Conservation (phyloP, 2,113 vertebrate species). For the Podarcis raffonei region DNA sequence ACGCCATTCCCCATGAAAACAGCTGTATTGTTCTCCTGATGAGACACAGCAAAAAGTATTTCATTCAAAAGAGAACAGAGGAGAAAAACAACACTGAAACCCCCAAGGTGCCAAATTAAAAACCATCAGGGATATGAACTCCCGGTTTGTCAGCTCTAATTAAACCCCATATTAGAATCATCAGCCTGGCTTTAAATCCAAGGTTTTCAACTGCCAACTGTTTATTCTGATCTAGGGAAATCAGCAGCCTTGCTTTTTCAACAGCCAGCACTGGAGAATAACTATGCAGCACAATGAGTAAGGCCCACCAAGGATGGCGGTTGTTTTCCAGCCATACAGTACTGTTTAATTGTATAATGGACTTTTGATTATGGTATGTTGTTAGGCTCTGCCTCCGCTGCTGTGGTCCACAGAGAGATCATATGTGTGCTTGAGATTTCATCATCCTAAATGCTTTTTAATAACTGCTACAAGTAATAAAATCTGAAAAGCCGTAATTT, state of each 20-base stretch:
- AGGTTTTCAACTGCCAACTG: conserved; percentile 24
- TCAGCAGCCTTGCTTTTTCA: conserved; percentile 53
- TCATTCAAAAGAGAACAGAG: conserved; percentile 34
- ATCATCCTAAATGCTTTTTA: conserved; percentile 44
- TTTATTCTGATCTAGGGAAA: conserved; percentile 56
- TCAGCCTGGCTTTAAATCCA: conserved; percentile 40
- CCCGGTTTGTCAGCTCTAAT: conserved; percentile 35
- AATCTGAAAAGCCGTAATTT: conserved; percentile 31
- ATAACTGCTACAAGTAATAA: conserved; percentile 32
- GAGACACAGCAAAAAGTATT: not conserved
- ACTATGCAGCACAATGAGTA: conserved; percentile 11
- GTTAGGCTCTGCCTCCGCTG: conserved; percentile 29
- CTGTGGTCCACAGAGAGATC: conserved; percentile 33
- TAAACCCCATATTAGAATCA: conserved; percentile 32
- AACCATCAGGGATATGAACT: conserved; percentile 35
- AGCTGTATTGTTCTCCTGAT: not conserved
- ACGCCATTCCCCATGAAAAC: not conserved
- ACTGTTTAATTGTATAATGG: conserved; percentile 47
- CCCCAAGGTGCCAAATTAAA: conserved; percentile 49
- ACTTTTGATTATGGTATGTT: conserved; percentile 41
- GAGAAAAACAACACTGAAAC: conserved; percentile 21
- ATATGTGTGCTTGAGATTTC: conserved; percentile 28
- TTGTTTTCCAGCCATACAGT: conserved; percentile 25
- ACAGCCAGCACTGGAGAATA: conserved; percentile 28
- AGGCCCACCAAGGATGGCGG: conserved; percentile 29